phyloP scores from a whole-genome alignment of 2,797 vertebrate genomes.

The Neomorphus geoffroyi region DNA sequence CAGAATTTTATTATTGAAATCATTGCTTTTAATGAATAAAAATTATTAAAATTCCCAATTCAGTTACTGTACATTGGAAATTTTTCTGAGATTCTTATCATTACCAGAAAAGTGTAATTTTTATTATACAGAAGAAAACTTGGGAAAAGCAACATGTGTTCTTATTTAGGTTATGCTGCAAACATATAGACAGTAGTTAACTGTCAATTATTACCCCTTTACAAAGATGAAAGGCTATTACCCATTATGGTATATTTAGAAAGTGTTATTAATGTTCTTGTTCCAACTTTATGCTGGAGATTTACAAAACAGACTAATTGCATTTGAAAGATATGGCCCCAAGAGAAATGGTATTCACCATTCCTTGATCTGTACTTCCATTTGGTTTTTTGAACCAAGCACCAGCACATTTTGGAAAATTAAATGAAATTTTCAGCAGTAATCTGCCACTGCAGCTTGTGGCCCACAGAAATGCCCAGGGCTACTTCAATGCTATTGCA shows the following conservation, averaged over 20 bases:
- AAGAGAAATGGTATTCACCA: background rate
- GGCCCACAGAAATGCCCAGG: background rate
- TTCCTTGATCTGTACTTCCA: background rate
- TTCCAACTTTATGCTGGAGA: background rate
- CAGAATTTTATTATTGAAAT: background rate
- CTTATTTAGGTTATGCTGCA: background rate
- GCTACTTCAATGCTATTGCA: background rate
- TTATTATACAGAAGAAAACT: background rate
- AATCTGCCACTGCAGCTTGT: conserved; percentile 11
- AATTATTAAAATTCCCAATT: background rate
- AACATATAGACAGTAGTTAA: background rate
- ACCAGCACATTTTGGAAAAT: background rate
- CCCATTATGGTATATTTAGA: background rate
- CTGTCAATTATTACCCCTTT: background rate
- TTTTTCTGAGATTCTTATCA: background rate
- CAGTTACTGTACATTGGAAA: background rate
- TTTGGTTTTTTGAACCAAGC: background rate
- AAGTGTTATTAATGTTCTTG: background rate
- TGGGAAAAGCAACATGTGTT: background rate
- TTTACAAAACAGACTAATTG: background rate
- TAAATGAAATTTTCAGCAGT: background rate
- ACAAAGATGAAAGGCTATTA: background rate
- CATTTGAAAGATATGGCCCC: background rate
- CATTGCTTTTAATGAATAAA: background rate
- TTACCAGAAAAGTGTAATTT: background rate